phyloP scores from a whole-genome alignment of 2,888 invertebrate species.

The Drosophila affinis region DNA sequence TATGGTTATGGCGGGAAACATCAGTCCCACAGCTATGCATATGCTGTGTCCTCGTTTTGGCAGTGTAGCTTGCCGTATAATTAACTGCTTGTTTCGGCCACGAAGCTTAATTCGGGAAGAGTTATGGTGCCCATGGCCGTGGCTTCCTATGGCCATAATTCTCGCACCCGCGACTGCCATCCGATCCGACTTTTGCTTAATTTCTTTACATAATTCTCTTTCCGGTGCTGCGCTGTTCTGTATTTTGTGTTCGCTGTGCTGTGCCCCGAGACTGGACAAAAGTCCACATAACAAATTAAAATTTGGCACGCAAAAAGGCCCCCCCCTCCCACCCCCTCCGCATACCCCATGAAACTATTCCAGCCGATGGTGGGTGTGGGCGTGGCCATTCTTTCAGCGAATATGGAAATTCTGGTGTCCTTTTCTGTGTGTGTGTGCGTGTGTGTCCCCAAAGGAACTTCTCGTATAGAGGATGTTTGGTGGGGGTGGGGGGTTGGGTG shows the following conservation, averaged over 20 bases:
- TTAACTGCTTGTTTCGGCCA: background rate
- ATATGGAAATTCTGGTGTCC: conserved; percentile 28
- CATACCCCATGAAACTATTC: background rate
- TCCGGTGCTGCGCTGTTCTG: conserved; percentile 1
- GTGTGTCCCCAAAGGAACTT: conserved; percentile 5
- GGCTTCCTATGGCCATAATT: background rate
- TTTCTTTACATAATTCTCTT: conserved; percentile 18
- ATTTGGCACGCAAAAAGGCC: conserved; percentile 60
- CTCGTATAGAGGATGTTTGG: background rate
- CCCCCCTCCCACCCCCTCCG: no score
- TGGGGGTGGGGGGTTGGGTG: no score
- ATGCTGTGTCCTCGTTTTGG: background rate
- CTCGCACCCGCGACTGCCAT: background rate
- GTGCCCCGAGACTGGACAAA: background rate
- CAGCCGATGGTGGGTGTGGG: conserved; percentile 10
- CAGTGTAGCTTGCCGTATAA: background rate
- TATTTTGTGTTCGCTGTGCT: background rate
- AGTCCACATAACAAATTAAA: conserved; percentile 65
- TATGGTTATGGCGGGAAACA: no score
- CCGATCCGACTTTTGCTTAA: conserved; percentile 9
- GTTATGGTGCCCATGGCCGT: background rate
- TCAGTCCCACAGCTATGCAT: no score
- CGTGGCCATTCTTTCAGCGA: conserved; percentile 10
- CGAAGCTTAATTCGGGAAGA: background rate
- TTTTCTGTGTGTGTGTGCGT: conserved; percentile 5